Conservation (phyloP, 2,888 invertebrate species). For the Phalangium opilio region DNA sequence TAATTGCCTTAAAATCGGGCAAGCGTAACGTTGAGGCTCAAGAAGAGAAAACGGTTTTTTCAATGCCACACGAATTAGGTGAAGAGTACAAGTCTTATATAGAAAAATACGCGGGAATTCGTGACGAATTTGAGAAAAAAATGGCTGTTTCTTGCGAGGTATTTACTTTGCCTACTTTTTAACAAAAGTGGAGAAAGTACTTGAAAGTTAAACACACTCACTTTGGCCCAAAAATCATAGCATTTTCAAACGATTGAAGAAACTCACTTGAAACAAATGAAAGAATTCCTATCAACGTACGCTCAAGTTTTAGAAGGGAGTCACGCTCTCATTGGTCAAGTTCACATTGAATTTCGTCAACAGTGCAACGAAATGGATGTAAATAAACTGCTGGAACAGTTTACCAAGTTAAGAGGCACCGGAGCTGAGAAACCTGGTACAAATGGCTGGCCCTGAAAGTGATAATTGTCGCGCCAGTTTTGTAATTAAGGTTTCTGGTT, state of each 20-base stretch:
- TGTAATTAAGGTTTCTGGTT: no score
- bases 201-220: neutral
- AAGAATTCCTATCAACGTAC: slow-evolving; percentile 79
- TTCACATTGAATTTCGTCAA: slow-evolving; percentile 81
- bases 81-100: slow-evolving; percentile 83
- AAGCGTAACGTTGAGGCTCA: neutral
- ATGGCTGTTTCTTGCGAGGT: slow-evolving; percentile 82
- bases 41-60: neutral
- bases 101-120: slow-evolving; percentile 78
- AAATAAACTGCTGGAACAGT: slow-evolving; percentile 77
- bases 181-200: neutral
- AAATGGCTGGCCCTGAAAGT: no score
- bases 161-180: slow-evolving; percentile 23
- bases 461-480: no score
- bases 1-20: no score
- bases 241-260: slow-evolving; percentile 92
- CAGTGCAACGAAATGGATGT: slow-evolving; percentile 83
- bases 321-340: slow-evolving; percentile 77
- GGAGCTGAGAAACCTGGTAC: slow-evolving; percentile 82
- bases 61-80: slow-evolving; percentile 11
- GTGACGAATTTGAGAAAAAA: slow-evolving; percentile 88
- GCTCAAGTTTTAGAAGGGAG: slow-evolving; percentile 72
- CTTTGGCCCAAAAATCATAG: slow-evolving; percentile 28
- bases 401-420: slow-evolving; percentile 80
- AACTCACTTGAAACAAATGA: slow-evolving; percentile 82